Evolutionary conservation across 2,888 invertebrate genomes (phyloP), one percentile per base, ranked within the genome.

Genomic region (Drosophila putrida): DNA sequence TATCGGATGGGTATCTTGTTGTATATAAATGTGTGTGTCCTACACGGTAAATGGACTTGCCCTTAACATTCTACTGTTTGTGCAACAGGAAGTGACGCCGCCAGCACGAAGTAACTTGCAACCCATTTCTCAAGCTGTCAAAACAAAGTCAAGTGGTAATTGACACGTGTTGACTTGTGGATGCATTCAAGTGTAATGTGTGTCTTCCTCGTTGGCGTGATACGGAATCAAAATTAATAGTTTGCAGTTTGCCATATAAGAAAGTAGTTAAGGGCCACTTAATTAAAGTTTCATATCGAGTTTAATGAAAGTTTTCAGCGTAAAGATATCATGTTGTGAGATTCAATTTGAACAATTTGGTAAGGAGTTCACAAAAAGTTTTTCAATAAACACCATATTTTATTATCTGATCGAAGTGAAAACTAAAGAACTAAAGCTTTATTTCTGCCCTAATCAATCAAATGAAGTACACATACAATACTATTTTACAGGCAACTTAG

Each of bases 81-180:
- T 20, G 20, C 20, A 60, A 39, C 25, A 43, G 49, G 44, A 41
- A 28, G 43, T 51, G 38, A 9, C 43, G 10, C 39, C 20, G 2
- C 20, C 20, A 20, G 20, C 3, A 20, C 20, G 3, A 2, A 20
- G 46, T 65, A 61, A 51, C 54, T 50, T 11, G 49, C 46, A 79
- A 77, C 66, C 65, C 68, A 78, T 86, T 83, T 70, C 80, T 78
- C 81, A 74, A 62, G 72, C 62, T 88, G 75, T 74, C 80, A 82
- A 75, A 88, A 75, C 74, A 83, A 77, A 80, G 75, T 75, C 81
- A 86, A 83, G 69, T 68, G 61, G 71, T 83, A 86, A 86, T 88
- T 86, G 85, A 86, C 87, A 83, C 79, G 79, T 81, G 84, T 79
- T 83, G 77, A 79, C 77, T 77, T 55, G 50, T 41, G 41, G 53